Percentiles rank a stretch among this genome's conserved stretches.
phyloP scores from a whole-genome alignment of 2,888 invertebrate species.

The Calephelis perditalis region DNA sequence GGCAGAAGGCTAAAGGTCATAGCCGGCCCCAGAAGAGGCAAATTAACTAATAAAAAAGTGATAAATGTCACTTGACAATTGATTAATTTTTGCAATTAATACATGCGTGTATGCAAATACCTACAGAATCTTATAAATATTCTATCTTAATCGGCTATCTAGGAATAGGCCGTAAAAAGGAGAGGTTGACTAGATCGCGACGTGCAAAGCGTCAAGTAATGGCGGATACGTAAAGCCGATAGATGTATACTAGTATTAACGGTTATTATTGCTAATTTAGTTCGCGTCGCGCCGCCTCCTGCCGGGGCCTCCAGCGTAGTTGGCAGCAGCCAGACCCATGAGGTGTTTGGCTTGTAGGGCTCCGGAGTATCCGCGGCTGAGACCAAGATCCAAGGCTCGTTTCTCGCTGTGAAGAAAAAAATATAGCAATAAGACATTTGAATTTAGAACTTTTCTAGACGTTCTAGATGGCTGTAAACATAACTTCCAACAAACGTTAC shows the following conservation, averaged over 20 bases:
- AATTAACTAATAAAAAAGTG: no score
- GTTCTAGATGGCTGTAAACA: no score
- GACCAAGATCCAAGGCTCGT: constrained; percentile 91
- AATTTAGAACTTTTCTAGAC: no score
- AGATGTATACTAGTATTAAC: constrained; percentile 9
- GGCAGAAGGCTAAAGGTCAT: no score
- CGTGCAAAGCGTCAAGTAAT: constrained; percentile 13
- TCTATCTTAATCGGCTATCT: constrained; percentile 6
- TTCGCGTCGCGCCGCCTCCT: constrained; percentile 86
- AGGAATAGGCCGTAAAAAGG: constrained; percentile 9
- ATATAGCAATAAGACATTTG: no score
- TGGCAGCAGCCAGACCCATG: constrained; percentile 93
- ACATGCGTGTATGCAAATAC: constrained; percentile 1
- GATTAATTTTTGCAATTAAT: no score
- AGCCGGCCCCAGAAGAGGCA: no score
- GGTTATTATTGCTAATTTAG: constrained; percentile 34
- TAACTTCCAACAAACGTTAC: no score
- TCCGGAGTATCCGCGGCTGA: constrained; percentile 93
- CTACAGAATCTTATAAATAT: constrained; percentile 1
- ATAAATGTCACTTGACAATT: no score
- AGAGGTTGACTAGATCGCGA: constrained; percentile 6
- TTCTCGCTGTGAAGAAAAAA: constrained; percentile 81
- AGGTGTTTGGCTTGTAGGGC: constrained; percentile 94
- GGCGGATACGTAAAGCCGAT: constrained; percentile 11
- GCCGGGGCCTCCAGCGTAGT: constrained; percentile 93